phyloP scores from a whole-genome alignment of 2,113 vertebrate genomes.

The Turdus rufiventris region DNA sequence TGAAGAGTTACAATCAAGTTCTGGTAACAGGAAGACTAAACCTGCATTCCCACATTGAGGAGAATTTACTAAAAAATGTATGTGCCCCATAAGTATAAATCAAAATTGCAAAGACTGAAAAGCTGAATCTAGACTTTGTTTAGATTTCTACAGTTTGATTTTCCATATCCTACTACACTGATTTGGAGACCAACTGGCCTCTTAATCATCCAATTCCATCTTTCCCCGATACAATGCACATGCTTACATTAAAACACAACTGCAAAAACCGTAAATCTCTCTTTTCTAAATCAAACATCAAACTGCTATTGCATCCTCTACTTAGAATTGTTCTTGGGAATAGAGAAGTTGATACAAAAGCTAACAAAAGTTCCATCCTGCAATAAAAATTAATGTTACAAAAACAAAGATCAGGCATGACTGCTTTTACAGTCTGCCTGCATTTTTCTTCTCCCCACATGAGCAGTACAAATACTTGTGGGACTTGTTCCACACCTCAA shows the following conservation, averaged over 20 bases:
- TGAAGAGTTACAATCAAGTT: not conserved
- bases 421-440: not conserved
- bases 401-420: not conserved
- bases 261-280: not conserved
- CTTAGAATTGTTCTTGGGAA: not conserved
- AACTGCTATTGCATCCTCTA: not conserved
- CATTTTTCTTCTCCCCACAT: not conserved
- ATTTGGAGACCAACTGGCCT: not conserved
- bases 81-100: not conserved
- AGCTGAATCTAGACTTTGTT: not conserved
- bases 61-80: not conserved
- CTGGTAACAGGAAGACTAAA: not conserved
- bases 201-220: not conserved
- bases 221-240: not conserved
- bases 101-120: not conserved
- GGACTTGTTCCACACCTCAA: not conserved
- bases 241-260: not conserved
- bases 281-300: not conserved
- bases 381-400: not conserved
- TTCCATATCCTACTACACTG: not conserved
- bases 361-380: accelerated
- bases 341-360: not conserved
- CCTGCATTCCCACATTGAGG: not conserved
- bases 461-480: accelerated
- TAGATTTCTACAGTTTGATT: not conserved